Evolutionary conservation across 2,888 invertebrate species (phyloP), one percentile per base, ranked within the genome.

Genomic region (Drosophila buzzatii): DNA sequence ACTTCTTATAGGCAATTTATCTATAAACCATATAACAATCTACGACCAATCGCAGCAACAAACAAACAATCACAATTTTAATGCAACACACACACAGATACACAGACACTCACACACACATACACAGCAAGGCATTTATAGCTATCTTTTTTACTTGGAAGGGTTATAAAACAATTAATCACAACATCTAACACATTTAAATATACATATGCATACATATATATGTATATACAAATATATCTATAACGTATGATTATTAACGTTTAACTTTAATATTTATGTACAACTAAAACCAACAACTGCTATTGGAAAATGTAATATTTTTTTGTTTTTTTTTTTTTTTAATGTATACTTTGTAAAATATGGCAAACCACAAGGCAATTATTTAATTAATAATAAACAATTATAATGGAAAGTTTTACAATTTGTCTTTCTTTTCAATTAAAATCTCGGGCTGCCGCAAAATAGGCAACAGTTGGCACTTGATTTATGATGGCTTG

Each of bases 341-440:
- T 74, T 74, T 70, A 45, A 58, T 88, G 89, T 85, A 85, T 88
- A 85, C 81, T 88, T 85, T 85, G 84, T 85, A 85, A 88, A 78
- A 85, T 85, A 85, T 85, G 83, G 89, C 70, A 78, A 85, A 70
- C 71, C 76, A 59, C 81, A 82, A 84, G 79, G 79, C 80, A 80
- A 79, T 80, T 80, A 78, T 78, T 79, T 77, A 77, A 77, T 64
- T 70, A 70, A 75, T 64, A 60, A 77, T 77, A 80, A 78, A 78
- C 60, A 67, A 69, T 70, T 44, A 68, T 78, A 77, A 73, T 78
- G 76, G 56, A 73, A 76, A 68, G 5, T 59, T 41, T 31, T 31
- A 44, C 35, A 47, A 52, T 44, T 51, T 49, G 52, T 62, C n/a
- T 55, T 23, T 44, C 20, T 6, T 33, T 52, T 62, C 31, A 45